phyloP scores from a whole-genome alignment of 2,797 vertebrate species.

The Xyrichtys novacula region DNA sequence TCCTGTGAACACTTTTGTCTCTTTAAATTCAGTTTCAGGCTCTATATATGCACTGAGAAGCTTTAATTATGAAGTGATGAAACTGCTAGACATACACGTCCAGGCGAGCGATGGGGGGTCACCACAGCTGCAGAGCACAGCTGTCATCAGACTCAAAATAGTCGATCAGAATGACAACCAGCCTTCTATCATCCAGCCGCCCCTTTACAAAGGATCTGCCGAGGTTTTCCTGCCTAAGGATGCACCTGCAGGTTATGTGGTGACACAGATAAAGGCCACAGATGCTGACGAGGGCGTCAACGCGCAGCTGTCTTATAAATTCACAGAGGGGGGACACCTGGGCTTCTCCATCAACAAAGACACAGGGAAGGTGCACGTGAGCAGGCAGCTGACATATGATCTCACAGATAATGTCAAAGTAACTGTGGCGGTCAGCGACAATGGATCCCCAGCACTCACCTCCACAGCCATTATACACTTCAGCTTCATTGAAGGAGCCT shows the following conservation, averaged over 20 bases:
- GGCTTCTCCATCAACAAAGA: conserved; percentile 90
- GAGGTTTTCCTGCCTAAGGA: conserved; percentile 91
- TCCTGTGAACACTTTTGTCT: conserved; percentile 92
- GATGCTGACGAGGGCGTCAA: conserved; percentile 93
- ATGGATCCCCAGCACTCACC: conserved; percentile 89
- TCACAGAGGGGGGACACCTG: conserved; percentile 87
- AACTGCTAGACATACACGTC: conserved; percentile 90
- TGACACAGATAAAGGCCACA: conserved; percentile 92
- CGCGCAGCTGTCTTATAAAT: conserved; percentile 89
- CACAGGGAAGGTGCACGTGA: conserved; percentile 91
- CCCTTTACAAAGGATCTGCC: conserved; percentile 90
- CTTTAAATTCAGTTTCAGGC: conserved; percentile 92
- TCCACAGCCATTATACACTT: conserved; percentile 90
- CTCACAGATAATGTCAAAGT: conserved; percentile 87
- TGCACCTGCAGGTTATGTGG: conserved; percentile 87
- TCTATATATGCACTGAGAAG: conserved; percentile 94
- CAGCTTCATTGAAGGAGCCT: conserved; percentile 86
- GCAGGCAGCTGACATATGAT: conserved; percentile 89
- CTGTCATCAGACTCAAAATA: conserved; percentile 90
- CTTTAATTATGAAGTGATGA: conserved; percentile 95
- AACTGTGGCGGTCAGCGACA: conserved; percentile 88
- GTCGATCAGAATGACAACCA: conserved; percentile 96
- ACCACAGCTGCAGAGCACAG: conserved; percentile 91
- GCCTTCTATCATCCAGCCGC: conserved; percentile 88
- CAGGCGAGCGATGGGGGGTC: conserved; percentile 93